Conservation (phyloP, 1,140 invertebrate species). For the Lanistes nyassanus region DNA sequence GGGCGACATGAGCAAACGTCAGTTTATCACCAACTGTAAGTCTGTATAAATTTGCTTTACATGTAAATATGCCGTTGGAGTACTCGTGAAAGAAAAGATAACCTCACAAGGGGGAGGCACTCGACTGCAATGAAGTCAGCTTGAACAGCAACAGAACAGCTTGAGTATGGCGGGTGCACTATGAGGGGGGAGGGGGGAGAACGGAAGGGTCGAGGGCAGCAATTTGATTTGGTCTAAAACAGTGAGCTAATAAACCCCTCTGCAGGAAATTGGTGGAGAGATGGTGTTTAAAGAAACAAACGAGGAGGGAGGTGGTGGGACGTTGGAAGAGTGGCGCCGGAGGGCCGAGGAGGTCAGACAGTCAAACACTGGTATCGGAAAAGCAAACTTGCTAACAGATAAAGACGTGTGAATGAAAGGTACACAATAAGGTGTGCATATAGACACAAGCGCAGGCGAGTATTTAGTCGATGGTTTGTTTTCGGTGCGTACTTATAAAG, state of each 20-base stretch:
- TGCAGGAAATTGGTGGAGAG: neutral
- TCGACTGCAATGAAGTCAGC: neutral
- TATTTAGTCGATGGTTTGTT: neutral
- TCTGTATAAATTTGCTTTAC: constrained; percentile 11
- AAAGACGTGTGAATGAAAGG: constrained; percentile 11
- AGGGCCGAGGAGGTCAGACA: neutral
- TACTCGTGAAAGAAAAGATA: constrained; percentile 11
- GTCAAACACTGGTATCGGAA: constrained; percentile 6
- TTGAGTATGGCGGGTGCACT: neutral
- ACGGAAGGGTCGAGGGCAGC: neutral
- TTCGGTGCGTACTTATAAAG: neutral
- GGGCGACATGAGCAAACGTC: constrained; percentile 2
- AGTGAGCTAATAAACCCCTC: neutral
- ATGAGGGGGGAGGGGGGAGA: neutral
- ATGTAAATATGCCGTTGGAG: constrained; percentile 2
- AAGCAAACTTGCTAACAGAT: constrained; percentile 5
- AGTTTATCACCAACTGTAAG: constrained; percentile 7
- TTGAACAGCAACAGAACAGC: neutral
- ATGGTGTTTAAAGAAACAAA: neutral
- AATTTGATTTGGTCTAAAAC: neutral
- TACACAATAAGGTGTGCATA: neutral
- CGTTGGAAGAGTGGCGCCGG: neutral
- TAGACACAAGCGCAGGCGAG: neutral
- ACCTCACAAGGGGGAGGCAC: neutral
- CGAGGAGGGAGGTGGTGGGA: neutral